Evolutionary conservation across 2,797 vertebrate species (phyloP).

Genomic region (Myotis findleyi): DNA sequence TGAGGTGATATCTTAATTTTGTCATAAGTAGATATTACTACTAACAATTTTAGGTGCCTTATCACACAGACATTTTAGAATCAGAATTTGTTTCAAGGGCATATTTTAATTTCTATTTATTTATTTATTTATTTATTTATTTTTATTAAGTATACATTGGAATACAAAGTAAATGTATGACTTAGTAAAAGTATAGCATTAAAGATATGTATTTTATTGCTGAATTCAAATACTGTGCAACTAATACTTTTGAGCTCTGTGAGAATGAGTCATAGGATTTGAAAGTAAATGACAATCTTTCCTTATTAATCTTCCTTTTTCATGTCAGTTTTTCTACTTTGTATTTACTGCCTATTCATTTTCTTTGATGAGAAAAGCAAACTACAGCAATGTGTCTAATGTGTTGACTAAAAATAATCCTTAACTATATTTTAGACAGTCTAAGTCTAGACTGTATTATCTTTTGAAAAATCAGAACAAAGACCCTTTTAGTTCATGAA

Average conservation of each 20-base stretch:
- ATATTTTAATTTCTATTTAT: background rate
- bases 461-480: constrained; percentile 77
- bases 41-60: background rate
- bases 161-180: background rate
- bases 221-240: background rate
- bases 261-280: constrained; percentile 52
- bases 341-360: constrained; percentile 78
- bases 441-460: constrained; percentile 80
- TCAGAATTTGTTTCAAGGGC: background rate
- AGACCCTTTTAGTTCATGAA: constrained; percentile 75
- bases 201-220: background rate
- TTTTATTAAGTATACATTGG: background rate
- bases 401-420: constrained; percentile 79
- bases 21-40: background rate
- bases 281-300: constrained; percentile 68
- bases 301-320: constrained; percentile 72
- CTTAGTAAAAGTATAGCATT: background rate
- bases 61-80: background rate
- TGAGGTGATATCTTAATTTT: background rate
- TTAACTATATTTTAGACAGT: constrained; percentile 75
- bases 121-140: background rate
- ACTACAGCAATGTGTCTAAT: constrained; percentile 76
- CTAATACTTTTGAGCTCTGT: constrained; percentile 23
- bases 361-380: constrained; percentile 78
- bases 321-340: constrained; percentile 65